Conservation (phyloP, 2,797 vertebrate species). For the Cetoscarus ocellatus region DNA sequence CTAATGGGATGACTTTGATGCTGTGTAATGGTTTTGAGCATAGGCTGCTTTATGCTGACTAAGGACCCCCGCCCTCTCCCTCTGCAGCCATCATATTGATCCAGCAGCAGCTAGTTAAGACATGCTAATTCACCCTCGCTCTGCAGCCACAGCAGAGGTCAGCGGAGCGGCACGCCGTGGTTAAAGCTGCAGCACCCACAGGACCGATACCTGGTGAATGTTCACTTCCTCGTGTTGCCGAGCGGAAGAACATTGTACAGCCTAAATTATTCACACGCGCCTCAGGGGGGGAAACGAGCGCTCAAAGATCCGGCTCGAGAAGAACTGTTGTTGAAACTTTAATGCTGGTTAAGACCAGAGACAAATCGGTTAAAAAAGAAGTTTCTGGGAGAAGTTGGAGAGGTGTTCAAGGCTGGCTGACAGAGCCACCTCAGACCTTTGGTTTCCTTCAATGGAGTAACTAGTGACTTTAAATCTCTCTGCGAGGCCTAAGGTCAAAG, state of each 20-base stretch:
- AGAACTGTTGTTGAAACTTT: background rate
- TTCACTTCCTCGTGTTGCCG: slow-evolving; percentile 14
- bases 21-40: background rate
- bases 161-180: slow-evolving; percentile 6
- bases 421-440: too few relatives aligned
- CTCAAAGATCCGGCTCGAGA: background rate
- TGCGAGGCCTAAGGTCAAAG: too few relatives aligned
- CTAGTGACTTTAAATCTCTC: too few relatives aligned
- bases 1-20: slow-evolving; percentile 30
- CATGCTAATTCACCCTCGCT: slow-evolving; percentile 30
- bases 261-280: slow-evolving; percentile 25
- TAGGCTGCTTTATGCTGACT: slow-evolving; percentile 2
- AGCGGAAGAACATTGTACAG: slow-evolving; percentile 7
- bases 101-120: slow-evolving; percentile 31
- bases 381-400: too few relatives aligned
- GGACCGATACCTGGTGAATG: slow-evolving; percentile 8
- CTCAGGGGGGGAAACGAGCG: slow-evolving; percentile 6
- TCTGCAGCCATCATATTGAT: slow-evolving; percentile 46
- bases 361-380: background rate
- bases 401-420: too few relatives aligned
- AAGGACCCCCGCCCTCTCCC: slow-evolving; percentile 10
- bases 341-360: background rate
- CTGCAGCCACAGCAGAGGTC: slow-evolving; percentile 16
- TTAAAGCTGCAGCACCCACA: slow-evolving; percentile 7
- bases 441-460: too few relatives aligned